Percentiles rank a stretch among this genome's conserved stretches.
phyloP scores from a whole-genome alignment of 2,797 vertebrate genomes.

The Cyclura pinguis region DNA sequence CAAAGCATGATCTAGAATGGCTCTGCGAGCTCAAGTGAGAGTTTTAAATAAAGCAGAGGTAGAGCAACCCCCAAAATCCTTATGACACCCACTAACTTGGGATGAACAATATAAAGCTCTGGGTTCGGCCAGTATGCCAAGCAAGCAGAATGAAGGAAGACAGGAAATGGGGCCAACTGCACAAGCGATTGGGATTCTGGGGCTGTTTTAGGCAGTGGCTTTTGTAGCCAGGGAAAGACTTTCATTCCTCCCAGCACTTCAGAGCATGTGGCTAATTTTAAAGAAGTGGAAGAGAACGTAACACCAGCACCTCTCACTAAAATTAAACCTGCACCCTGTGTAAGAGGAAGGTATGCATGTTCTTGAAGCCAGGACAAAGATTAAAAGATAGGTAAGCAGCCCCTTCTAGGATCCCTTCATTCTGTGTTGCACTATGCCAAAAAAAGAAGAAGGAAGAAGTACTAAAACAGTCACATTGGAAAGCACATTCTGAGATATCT shows the following conservation, averaged over 20 bases:
- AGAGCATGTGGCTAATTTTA: background rate
- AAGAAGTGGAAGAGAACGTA: conserved; percentile 52
- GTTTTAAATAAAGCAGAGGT: background rate
- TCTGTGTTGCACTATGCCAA: conserved; percentile 60
- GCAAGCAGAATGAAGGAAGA: conserved; percentile 56
- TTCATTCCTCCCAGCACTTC: background rate
- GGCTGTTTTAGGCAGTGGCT: background rate
- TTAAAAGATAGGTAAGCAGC: conserved; percentile 15
- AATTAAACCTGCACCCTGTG: background rate
- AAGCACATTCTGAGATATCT: conserved; percentile 74
- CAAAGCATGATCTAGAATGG: conserved; percentile 38
- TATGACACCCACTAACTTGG: conserved; percentile 21
- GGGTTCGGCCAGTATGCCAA: background rate
- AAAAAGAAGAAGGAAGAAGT: conserved; percentile 5
- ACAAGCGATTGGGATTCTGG: background rate
- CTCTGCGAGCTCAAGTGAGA: background rate
- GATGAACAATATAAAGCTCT: conserved; percentile 72
- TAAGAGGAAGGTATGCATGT: conserved; percentile 32
- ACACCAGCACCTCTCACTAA: conserved; percentile 31
- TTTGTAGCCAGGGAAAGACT: background rate
- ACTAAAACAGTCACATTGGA: conserved; percentile 62
- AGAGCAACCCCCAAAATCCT: conserved; percentile 39
- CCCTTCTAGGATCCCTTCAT: conserved; percentile 14
- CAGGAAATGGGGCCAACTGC: conserved; percentile 28
- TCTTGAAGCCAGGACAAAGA: background rate